Base-by-base conservation (phyloP, 2,797 vertebrate genomes). In the Sorex maritimensis region DNA sequence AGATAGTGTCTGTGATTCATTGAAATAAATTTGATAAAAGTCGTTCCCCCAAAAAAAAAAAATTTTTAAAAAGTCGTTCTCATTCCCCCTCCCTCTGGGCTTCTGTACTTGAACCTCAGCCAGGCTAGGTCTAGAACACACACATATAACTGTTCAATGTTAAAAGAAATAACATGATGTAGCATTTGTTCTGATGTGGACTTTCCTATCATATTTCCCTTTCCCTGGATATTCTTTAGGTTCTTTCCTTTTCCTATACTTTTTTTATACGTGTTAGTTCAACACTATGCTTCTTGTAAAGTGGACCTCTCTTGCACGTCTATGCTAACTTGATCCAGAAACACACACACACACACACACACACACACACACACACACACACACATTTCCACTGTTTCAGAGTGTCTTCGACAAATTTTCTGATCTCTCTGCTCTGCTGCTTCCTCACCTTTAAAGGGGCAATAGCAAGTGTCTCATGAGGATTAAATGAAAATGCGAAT, bases 11-110 rank as follows among this genome's bases (percentile, higher is more conserved):
- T 91, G 49, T 93, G 93, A 91, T 86, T 83, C 73, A 90, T 1
- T 96, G 49, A 95, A 94, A 94, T 41, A 34, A 23, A 38, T 80
- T 74, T 90, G 84, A 73, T 94, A 88, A 88, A 90, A 78, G 19
- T 67, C 58, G 6, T 52, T 34, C 34, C 34, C 34, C 34, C 34
- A 1, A 34, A 34, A 34, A 34, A 1, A 34, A 34, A 34, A 34
- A 2, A 34, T 34, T 34, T 34, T 34, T 34, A 34, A 88, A 88
- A 90, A 78, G 19, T 67, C 58, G 6, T 52, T 52, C 81, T 58
- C 26, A 61, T 61, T 95, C 30, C 55, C n/a, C 75, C 82, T 88
- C 13, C 52, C 52, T 82, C 15, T 26, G 21, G 21, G 46, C 52
- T 46, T 67, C 74, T 79, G 0, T n/a, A 17, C 10, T 30, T 86